Conservation (phyloP, 2,888 invertebrate genomes). For the Venusia cambrica region DNA sequence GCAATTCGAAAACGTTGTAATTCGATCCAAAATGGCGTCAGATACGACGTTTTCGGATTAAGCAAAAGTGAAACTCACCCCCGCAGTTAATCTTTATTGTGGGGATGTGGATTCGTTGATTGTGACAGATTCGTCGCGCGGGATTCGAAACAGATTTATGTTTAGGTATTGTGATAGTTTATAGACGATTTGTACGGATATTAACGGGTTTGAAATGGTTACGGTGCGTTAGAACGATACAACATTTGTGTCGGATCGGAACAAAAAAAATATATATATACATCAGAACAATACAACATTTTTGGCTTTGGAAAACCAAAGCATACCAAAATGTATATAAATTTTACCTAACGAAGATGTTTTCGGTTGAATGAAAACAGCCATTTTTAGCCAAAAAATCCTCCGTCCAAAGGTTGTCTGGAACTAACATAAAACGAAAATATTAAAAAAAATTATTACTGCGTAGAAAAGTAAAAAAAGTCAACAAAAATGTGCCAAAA, state of each 20-base stretch:
- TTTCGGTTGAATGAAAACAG: too few species aligned
- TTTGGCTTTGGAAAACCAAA: too few species aligned
- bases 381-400: too few species aligned
- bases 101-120: slow-evolving; percentile 61
- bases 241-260: slow-evolving; percentile 8
- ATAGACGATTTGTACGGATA: slow-evolving; percentile 25
- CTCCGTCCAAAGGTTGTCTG: too few species aligned
- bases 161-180: slow-evolving; percentile 28
- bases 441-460: too few species aligned
- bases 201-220: slow-evolving; percentile 27
- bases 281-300: too few species aligned
- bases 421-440: too few species aligned
- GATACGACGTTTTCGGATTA: slow-evolving; percentile 36
- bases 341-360: too few species aligned
- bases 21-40: slow-evolving; percentile 5
- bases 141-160: slow-evolving; percentile 30
- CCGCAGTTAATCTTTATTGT: slow-evolving; percentile 70
- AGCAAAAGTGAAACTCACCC: slow-evolving; percentile 43
- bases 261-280: too few species aligned
- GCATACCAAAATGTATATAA: too few species aligned
- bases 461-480: too few species aligned
- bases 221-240: slow-evolving; percentile 8
- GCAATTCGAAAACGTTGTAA: slow-evolving; percentile 11
- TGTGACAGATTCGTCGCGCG: slow-evolving; percentile 53
- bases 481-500: too few species aligned